Conservation (phyloP, 2,888 invertebrate species). For the Ametastegia equiseti region DNA sequence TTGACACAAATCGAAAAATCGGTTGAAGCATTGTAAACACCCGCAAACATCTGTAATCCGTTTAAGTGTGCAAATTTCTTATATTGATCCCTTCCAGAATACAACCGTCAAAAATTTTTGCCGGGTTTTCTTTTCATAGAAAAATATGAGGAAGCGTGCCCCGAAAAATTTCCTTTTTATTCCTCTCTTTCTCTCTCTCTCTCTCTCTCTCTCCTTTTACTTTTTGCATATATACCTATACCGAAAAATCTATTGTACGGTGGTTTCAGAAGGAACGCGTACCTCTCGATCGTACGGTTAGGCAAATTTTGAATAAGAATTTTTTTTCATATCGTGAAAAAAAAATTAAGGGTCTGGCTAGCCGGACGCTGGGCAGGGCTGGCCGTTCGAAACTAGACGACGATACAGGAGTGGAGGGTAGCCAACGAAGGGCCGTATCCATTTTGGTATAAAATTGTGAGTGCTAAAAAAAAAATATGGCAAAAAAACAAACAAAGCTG, state of each 20-base stretch:
- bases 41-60: conserved; percentile 75
- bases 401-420: not conserved
- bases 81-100: conserved; percentile 6
- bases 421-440: conserved; percentile 6
- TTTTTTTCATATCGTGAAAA: conserved; percentile 56
- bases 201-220: conserved; percentile 42
- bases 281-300: conserved; percentile 65
- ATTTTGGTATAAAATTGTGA: conserved; percentile 39
- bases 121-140: conserved; percentile 33
- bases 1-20: conserved; percentile 52
- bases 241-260: conserved; percentile 38
- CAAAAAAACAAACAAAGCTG: conserved; percentile 47
- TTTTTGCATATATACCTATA: too few relatives aligned
- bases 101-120: conserved; percentile 44
- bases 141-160: conserved; percentile 56
- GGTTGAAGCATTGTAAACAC: conserved; percentile 59
- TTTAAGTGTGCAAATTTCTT: conserved; percentile 75
- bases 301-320: conserved; percentile 72
- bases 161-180: conserved; percentile 15
- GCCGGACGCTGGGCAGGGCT: conserved; percentile 46
- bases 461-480: conserved; percentile 42
- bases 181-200: conserved; percentile 32
- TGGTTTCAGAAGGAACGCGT: not conserved
- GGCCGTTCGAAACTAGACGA: not conserved
- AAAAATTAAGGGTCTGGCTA: conserved; percentile 40